phyloP scores from a whole-genome alignment of 2,797 vertebrate species.

The Moxostoma hubbsi region DNA sequence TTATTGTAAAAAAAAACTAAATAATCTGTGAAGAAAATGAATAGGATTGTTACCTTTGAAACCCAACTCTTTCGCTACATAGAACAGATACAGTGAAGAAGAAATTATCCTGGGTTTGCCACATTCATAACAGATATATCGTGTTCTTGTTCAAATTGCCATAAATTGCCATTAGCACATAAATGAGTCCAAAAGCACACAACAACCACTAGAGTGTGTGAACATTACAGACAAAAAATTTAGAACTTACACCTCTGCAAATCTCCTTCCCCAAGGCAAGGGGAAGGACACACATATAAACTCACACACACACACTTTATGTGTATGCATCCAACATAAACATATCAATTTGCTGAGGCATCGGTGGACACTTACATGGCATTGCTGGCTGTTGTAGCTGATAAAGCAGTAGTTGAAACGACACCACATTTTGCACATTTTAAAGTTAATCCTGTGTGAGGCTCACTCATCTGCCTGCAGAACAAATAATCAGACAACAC shows the following conservation, averaged over 20 bases:
- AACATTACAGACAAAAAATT: no score
- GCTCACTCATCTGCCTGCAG: constrained; percentile 99
- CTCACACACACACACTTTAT: not conserved
- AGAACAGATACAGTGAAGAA: not conserved
- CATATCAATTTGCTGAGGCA: constrained; percentile 69
- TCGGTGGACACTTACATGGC: constrained; percentile 96
- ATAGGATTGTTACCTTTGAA: no score
- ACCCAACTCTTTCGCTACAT: no score
- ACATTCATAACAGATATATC: not conserved
- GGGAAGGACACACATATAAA: constrained; percentile 10
- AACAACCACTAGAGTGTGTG: not conserved
- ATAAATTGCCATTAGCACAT: not conserved
- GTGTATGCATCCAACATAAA: constrained; percentile 58
- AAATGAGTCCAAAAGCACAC: constrained; percentile 14
- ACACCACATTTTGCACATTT: constrained; percentile 99
- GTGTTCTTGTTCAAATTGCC: no score
- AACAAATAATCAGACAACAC: constrained; percentile 73
- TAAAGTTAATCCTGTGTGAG: constrained; percentile 99
- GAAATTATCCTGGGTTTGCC: not conserved
- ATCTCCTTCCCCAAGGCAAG: no score
- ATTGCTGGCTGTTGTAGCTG: constrained; percentile 99
- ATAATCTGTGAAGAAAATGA: no score
- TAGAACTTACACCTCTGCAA: no score
- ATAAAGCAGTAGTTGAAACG: constrained; percentile 99
- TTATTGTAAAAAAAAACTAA: no score